Percentiles rank a stretch among this genome's conserved stretches.
phyloP scores from a whole-genome alignment of 1,140 invertebrate species.

The Ceratina japonica region DNA sequence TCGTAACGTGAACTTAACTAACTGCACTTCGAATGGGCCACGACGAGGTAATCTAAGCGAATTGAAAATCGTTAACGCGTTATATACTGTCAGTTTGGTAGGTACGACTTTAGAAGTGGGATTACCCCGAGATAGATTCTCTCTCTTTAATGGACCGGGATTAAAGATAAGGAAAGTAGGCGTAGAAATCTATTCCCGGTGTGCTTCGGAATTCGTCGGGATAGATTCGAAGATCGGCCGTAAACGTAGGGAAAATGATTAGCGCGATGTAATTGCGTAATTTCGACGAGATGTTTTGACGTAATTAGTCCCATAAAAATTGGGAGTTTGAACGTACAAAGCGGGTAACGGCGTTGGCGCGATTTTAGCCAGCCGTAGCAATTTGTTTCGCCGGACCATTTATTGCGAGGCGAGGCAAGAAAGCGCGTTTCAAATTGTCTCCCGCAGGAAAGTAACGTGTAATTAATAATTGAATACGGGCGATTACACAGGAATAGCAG shows the following conservation, averaged over 20 bases:
- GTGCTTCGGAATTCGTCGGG: too few species aligned
- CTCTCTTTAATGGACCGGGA: background rate
- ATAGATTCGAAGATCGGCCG: too few species aligned
- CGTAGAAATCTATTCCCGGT: too few species aligned
- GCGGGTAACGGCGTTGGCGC: background rate
- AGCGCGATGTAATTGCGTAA: too few species aligned
- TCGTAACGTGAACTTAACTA: background rate
- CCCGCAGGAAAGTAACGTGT: background rate
- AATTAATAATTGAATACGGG: constrained; percentile 15
- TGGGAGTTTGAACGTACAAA: too few species aligned
- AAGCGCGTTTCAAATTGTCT: background rate
- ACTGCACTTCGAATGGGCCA: background rate
- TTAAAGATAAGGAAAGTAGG: too few species aligned
- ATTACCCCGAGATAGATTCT: background rate
- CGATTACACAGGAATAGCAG: background rate
- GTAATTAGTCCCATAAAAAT: too few species aligned
- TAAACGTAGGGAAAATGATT: too few species aligned
- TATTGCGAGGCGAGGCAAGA: background rate
- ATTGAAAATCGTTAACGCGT: constrained; percentile 14
- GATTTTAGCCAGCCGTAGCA: background rate
- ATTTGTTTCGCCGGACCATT: background rate
- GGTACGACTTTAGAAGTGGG: background rate
- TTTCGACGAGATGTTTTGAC: too few species aligned
- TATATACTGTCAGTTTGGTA: background rate
- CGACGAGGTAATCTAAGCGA: background rate